phyloP scores from a whole-genome alignment of 2,888 invertebrate species.

The Rugalucina vietnamica region DNA sequence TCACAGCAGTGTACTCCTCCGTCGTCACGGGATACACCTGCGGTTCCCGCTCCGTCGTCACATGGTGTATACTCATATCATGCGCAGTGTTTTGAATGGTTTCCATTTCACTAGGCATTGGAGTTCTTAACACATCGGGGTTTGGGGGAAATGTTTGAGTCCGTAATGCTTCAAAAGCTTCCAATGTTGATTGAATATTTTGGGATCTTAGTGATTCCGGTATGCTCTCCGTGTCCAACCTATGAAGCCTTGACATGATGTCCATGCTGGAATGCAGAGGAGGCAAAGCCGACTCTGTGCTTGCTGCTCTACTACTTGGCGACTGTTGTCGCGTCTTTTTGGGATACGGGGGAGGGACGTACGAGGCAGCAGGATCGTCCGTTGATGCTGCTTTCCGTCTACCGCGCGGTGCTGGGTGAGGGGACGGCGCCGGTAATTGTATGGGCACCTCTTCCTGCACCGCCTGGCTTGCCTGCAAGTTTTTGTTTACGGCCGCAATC shows the following conservation, averaged over 20 bases:
- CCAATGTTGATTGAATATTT: conserved; percentile 59
- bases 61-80: conserved; percentile 63
- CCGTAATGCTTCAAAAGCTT: conserved; percentile 61
- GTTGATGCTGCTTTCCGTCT: conserved; percentile 52
- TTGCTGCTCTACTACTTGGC: conserved; percentile 45
- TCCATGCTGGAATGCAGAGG: conserved; percentile 63
- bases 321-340: conserved; percentile 63
- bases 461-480: conserved; percentile 47
- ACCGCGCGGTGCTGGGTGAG: conserved; percentile 12
- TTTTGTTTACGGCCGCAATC: conserved; percentile 60
- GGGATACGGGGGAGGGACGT: conserved; percentile 56
- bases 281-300: conserved; percentile 40
- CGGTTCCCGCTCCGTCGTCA: conserved; percentile 47
- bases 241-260: conserved; percentile 58
- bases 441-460: conserved; percentile 32
- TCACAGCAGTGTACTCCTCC: conserved; percentile 18
- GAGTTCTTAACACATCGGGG: conserved; percentile 42
- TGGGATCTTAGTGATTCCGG: conserved; percentile 62
- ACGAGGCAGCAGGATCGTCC: conserved; percentile 40
- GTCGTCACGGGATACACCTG: conserved; percentile 40
- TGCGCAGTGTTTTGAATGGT: conserved; percentile 59
- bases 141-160: conserved; percentile 63
- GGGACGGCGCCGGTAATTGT: conserved; percentile 13
- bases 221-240: conserved; percentile 58
- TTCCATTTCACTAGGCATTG: conserved; percentile 48